Evolutionary conservation across 2,888 invertebrate species (phyloP).

Genomic region (Drosophila acutilabella): DNA sequence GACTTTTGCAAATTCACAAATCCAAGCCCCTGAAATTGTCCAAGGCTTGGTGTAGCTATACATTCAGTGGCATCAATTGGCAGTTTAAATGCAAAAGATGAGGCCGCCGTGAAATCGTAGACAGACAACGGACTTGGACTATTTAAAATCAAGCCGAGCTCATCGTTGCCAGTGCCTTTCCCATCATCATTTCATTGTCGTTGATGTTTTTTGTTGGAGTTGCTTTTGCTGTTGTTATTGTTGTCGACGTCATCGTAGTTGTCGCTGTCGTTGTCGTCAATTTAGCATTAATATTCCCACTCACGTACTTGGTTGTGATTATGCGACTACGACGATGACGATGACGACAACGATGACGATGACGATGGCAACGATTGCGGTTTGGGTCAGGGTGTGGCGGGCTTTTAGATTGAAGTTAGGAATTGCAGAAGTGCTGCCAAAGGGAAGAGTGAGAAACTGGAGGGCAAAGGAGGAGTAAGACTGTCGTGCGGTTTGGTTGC

Average conservation of each 20-base stretch:
- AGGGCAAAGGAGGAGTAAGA: constrained; percentile 13
- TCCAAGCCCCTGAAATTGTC: not conserved
- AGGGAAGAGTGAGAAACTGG: not conserved
- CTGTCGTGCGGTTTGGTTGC: constrained; percentile 68
- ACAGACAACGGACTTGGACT: constrained; percentile 20
- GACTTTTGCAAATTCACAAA: constrained; percentile 28
- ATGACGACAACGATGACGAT: constrained; percentile 37
- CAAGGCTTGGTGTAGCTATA: constrained; percentile 49
- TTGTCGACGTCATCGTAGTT: constrained; percentile 45
- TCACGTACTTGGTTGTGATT: constrained; percentile 82
- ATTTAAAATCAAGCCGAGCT: constrained; percentile 21
- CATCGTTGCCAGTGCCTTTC: constrained; percentile 32
- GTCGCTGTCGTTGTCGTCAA: constrained; percentile 75
- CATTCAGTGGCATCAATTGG: constrained; percentile 80
- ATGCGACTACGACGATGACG: constrained; percentile 71
- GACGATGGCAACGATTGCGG: constrained; percentile 60
- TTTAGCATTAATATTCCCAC: constrained; percentile 82
- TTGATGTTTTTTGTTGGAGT: constrained; percentile 22
- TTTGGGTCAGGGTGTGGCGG: constrained; percentile 49
- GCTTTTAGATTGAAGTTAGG: constrained; percentile 48
- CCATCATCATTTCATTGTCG: constrained; percentile 55
- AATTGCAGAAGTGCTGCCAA: constrained; percentile 11
- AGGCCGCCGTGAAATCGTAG: constrained; percentile 73
- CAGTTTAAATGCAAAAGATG: constrained; percentile 83
- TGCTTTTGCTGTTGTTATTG: constrained; percentile 63